Base-by-base conservation (phyloP, 2,113 vertebrate genomes). In the Aspidoscelis tigris region DNA sequence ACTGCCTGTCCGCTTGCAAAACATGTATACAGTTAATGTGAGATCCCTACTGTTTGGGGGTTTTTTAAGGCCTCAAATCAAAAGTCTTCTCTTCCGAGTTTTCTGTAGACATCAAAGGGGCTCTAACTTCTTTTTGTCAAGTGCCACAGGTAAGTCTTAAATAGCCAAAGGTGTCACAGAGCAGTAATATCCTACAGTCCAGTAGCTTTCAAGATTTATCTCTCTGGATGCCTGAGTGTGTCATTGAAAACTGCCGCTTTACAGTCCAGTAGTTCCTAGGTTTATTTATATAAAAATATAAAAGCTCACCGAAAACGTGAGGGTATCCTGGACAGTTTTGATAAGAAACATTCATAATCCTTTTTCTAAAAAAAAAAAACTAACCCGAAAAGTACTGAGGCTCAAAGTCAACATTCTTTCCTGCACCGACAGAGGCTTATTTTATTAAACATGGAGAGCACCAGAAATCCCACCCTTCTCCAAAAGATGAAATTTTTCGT, bases 301-400 rank as follows among this genome's bases (percentile, higher is more conserved):
- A 81, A 86, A 90, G 74, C 76, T 76, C 81, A 71, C 76, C 68
- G 85, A 87, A 91, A 88, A 89, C 80, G 80, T 83, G 74, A 82
- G 82, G 85, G 65, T 71, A 47, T 86, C 87, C 88, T 80, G 80
- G 64, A 86, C 81, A 83, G 69, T 70, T 93, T 72, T 88, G 89
- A 88, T 89, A 85, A 88, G 86, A 91, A 89, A 66, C 86, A 84
- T 83, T 72, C 79, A 89, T 82, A 90, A 88, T 88, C 86, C 75
- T 65, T 81, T 76, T 74, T 39, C 16, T 33, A 72, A 43, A 72
- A 44, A 53, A 33, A 61, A 61, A 70, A 70, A 70, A 70, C 2
- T 2, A 22, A 2, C 14, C 78, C 89, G 84, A 89, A 87, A 86
- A 92, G 78, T 43, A 53, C 83, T 82, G 82, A 88, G 89, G 73